These are phyloP conservation scores for Tolmerus cingulatus DNA, from an alignment of 2,888 invertebrate species.

Conservation along the genomic window DNA sequence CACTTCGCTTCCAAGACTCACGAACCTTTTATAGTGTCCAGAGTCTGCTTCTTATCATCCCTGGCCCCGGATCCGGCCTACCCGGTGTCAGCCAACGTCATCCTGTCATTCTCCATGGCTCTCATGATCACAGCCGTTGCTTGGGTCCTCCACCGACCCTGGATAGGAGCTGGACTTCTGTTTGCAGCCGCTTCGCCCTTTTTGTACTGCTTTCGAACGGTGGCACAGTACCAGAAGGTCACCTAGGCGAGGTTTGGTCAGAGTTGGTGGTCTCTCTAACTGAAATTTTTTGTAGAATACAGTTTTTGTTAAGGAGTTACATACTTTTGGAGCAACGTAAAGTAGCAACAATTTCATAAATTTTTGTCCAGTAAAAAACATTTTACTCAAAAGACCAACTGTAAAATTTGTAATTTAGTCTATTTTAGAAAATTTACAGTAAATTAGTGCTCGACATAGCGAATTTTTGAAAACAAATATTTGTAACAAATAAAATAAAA, in stretches of 20 bases:
- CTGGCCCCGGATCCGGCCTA: conserved; percentile 61
- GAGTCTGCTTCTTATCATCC: conserved; percentile 55
- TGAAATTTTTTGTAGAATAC: background rate
- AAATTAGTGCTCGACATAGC: too few species aligned
- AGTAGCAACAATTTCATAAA: background rate
- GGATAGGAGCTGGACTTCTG: conserved; percentile 65
- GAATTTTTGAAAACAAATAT: too few species aligned
- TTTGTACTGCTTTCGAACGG: conserved; percentile 63
- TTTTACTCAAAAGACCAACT: background rate
- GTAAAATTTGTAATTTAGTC: background rate
- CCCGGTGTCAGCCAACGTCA: conserved; percentile 63
- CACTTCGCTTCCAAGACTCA: conserved; percentile 30
- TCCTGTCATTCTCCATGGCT: conserved; percentile 65
- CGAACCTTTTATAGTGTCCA: conserved; percentile 55
- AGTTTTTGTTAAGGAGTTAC: background rate
- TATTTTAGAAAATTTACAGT: too few species aligned
- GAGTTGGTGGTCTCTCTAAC: background rate
- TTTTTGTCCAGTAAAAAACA: background rate
- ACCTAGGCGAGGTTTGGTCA: conserved; percentile 42
- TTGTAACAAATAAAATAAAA: too few species aligned
- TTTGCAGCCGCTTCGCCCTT: conserved; percentile 67
- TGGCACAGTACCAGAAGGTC: conserved; percentile 55
- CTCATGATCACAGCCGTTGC: conserved; percentile 65
- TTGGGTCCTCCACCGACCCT: conserved; percentile 67
- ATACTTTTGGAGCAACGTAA: background rate